Conservation (phyloP, 2,113 vertebrate genomes). For the Carollia perspicillata region DNA sequence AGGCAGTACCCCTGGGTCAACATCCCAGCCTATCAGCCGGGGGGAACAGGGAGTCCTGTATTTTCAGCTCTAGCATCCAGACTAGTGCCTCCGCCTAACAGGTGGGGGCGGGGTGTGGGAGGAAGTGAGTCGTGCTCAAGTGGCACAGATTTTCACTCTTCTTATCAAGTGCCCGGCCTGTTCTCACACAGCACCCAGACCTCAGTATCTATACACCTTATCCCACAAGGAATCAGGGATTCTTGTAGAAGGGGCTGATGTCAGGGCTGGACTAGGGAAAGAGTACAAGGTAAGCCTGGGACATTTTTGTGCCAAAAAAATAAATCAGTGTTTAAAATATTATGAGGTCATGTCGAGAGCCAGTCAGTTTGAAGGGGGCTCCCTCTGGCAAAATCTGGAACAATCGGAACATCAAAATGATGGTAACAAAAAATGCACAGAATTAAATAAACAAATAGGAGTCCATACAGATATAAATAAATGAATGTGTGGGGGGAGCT, state of each 20-base stretch:
- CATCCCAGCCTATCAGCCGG: neutral
- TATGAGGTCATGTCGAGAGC: neutral
- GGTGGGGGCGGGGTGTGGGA: neutral
- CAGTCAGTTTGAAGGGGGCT: neutral
- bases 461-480: neutral
- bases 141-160: neutral
- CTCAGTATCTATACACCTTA: neutral
- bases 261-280: neutral
- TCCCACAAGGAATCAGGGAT: neutral
- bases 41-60: neutral
- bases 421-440: neutral
- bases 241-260: neutral
- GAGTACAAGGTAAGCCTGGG: neutral
- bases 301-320: neutral
- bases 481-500: neutral
- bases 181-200: neutral
- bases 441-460: neutral
- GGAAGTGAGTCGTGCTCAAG: neutral
- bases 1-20: neutral
- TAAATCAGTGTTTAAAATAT: neutral
- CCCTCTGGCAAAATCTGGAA: neutral
- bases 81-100: neutral
- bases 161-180: neutral
- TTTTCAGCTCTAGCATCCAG: neutral
- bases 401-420: neutral